Base-by-base conservation (phyloP, 2,797 vertebrate genomes). In the Esox masquinongy region DNA sequence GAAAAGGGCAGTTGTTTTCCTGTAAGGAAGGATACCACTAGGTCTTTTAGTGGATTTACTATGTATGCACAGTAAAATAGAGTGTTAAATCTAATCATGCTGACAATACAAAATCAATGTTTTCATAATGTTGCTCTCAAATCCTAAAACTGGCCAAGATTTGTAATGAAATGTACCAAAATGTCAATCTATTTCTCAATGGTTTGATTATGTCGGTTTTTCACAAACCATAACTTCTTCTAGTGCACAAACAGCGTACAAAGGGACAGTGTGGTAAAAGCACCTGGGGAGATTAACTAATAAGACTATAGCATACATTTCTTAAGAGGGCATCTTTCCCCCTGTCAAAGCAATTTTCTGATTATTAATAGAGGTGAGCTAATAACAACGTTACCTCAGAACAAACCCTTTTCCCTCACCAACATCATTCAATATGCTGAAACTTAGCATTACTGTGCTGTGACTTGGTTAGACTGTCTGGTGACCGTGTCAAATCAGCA, bases 381-480 rank as follows among this genome's bases (percentile, higher is more conserved):
- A 31, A 64, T 26, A 16, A 64, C 4, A 22, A 14, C 61, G 3
- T 12, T 31, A 64, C 63, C 19, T 64, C 63, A 47, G 26, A 75
- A 70, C 59, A 63, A 75, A 72, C 61, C 47, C 34, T 1, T 31
- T 1, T 63, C 49, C 26, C 63, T 49, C 59, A 19, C 49, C 29
- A 43, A 61, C 9, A 56, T 66, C 2, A 39, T 73, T n/a, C 1
- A 47, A 36, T 74, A 69, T 63, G 47, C 64, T 36, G 9, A 24
- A 24, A 19, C 36, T 59, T 39, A 24, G 51, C 19, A 53, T 19
- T 68, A 71, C 61, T 47, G 77, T 74, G 77, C 43, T 78, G 76
- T 82, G 79, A 81, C 69, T 79, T 74, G 26, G 77, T 77, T 8
- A 56, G 61, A 70, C 74, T 78, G 72, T 70, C 70, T 81, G 76